Base-by-base conservation (phyloP, 1,140 invertebrate genomes). In the Drosophila oshimai region DNA sequence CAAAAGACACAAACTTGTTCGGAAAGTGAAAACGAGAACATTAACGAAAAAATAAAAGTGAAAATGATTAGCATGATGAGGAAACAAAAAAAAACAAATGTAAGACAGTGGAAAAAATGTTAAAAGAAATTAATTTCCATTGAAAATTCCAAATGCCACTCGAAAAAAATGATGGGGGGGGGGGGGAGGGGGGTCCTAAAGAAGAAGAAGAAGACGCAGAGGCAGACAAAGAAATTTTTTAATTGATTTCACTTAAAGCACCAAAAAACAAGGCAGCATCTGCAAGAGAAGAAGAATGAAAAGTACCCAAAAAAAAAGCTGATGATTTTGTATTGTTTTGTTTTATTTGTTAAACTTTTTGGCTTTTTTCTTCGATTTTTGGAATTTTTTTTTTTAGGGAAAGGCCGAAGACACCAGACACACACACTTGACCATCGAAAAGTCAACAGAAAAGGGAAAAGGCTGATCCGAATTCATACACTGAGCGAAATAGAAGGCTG, bases 211-310 rank as follows among this genome's bases (percentile, higher is more conserved):
- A 50, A 54, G 42, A 34, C 29, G 10, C 22, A 61, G 54, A 81
- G 67, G 72, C 72, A 86, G 76, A 86, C 81, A 86, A 87, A 80
- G 81, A 86, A 87, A 86, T 86, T 80, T 86, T 86, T 87, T 86
- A 86, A 86, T 86, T 86, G 81, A 86, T 86, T 86, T 86, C 81
- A 86, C 81, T 87, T 86, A 87, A 87, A 86, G 76, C 78, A 81
- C 69, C 58, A 77, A 73, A 55, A 71, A 69, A 55, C 44, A 47
- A 47, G 28, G 46, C 45, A 28, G 34, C 60, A 67, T 68, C 62
- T 36, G 39, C 15, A 7, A n/a, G 28, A 47, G 22, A 31, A 74
- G 53, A 47, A 64, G 49, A 54, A 37, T 58, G 55, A 81, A 76
- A 81, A 81, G 70, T 61, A 71, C 53, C 60, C 41, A 51, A 22